Conservation (phyloP, 2,797 vertebrate species). For the Pangasius larnaudii region DNA sequence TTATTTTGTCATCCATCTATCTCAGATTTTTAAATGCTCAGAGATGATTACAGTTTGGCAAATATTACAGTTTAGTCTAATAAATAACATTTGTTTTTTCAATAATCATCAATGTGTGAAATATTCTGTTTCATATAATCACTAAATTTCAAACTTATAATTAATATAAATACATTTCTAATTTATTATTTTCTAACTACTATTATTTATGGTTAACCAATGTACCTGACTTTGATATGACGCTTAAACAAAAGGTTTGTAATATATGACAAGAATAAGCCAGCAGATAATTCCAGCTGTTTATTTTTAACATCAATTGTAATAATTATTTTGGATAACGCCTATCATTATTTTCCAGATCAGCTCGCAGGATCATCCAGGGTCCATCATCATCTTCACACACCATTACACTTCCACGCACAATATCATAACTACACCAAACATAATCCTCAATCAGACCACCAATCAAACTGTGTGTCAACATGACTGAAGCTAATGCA, state of each 20-base stretch:
- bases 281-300: not conserved
- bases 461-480: conserved; percentile 26
- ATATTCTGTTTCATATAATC: not conserved
- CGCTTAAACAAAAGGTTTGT: not conserved
- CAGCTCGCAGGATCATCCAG: not conserved
- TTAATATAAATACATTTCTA: not conserved
- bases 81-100: not conserved
- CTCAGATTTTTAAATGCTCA: not conserved
- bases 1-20: not conserved
- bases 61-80: too few relatives aligned
- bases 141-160: not conserved
- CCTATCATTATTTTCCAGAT: not conserved
- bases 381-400: not conserved
- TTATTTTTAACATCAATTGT: not conserved
- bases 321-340: not conserved
- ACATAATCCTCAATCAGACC: not conserved
- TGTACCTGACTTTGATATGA: not conserved
- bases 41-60: too few relatives aligned
- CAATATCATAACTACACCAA: conserved; percentile 25
- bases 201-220: not conserved
- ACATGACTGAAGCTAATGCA: conserved; percentile 44
- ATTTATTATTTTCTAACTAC: not conserved
- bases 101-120: not conserved
- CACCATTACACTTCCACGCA: conserved; percentile 30
- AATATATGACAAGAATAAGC: not conserved